phyloP scores from a whole-genome alignment of 2,797 vertebrate species.

The Apogon hyalosoma region DNA sequence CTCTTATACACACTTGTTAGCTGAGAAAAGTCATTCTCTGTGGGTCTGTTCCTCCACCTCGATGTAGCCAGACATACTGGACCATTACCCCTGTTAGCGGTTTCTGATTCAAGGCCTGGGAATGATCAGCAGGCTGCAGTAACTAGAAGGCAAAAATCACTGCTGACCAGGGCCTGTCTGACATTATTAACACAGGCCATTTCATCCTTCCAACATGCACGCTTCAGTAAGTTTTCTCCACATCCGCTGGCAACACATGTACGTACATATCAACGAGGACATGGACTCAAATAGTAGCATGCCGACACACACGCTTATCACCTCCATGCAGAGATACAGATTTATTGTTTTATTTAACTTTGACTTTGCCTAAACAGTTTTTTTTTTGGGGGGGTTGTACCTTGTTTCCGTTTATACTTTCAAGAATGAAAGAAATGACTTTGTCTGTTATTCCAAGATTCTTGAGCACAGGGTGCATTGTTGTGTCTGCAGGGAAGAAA shows the following conservation, averaged over 20 bases:
- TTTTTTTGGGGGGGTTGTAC: slow-evolving; percentile 77
- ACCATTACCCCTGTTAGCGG: slow-evolving; percentile 65
- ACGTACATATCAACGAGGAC: slow-evolving; percentile 35
- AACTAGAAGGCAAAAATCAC: slow-evolving; percentile 65
- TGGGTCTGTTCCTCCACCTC: slow-evolving; percentile 50
- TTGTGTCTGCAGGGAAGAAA: slow-evolving; percentile 83
- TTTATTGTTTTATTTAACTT: slow-evolving; percentile 33
- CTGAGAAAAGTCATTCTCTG: slow-evolving; percentile 43
- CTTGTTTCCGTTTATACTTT: slow-evolving; percentile 86
- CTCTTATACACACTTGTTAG: slow-evolving; percentile 40
- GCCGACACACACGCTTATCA: neutral
- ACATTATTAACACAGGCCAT: slow-evolving; percentile 71
- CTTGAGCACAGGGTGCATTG: slow-evolving; percentile 90
- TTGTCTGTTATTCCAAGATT: slow-evolving; percentile 86
- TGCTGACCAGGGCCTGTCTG: slow-evolving; percentile 72
- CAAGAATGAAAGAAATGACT: slow-evolving; percentile 85
- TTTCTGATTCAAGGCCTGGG: slow-evolving; percentile 65
- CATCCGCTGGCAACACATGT: slow-evolving; percentile 43
- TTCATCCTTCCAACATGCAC: slow-evolving; percentile 65
- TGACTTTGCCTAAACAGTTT: slow-evolving; percentile 5
- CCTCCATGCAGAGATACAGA: slow-evolving; percentile 1
- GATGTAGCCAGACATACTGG: slow-evolving; percentile 46
- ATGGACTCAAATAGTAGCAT: slow-evolving; percentile 24
- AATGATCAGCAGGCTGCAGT: slow-evolving; percentile 64
- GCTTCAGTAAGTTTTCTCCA: slow-evolving; percentile 56